Conservation (phyloP, 1,140 invertebrate genomes). For the Drosophila pseudoananassae region DNA sequence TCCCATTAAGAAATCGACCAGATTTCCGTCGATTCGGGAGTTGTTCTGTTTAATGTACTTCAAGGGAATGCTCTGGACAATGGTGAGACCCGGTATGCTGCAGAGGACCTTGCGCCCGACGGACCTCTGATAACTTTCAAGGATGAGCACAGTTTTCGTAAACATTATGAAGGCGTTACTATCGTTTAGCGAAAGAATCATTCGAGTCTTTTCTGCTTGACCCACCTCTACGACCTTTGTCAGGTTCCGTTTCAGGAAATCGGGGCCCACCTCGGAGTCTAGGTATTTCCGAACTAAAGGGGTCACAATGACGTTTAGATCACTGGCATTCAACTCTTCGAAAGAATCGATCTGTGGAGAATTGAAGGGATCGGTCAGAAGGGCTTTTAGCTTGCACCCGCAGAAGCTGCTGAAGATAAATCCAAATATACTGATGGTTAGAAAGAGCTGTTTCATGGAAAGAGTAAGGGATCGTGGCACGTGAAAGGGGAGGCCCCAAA, state of each 20-base stretch:
- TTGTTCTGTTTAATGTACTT: not conserved
- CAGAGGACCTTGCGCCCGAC: not conserved
- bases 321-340: conserved; percentile 36
- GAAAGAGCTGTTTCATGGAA: conserved; percentile 28
- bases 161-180: conserved; percentile 3
- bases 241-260: not conserved
- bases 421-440: conserved; percentile 51
- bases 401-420: conserved; percentile 39
- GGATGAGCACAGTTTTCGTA: not conserved
- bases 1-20: not conserved
- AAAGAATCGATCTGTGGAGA: conserved; percentile 16
- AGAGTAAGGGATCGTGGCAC: not conserved
- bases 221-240: not conserved
- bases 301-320: not conserved
- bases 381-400: conserved; percentile 45
- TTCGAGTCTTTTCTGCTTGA: accelerated
- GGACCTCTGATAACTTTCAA: not conserved
- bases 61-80: not conserved
- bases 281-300: not conserved
- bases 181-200: conserved; percentile 4
- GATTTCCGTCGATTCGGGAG: conserved; percentile 10
- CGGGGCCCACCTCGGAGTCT: not conserved
- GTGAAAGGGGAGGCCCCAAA: conserved; percentile 32
- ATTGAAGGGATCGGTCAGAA: conserved; percentile 24
- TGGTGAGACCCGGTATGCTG: not conserved